phyloP scores from a whole-genome alignment of 2,888 invertebrate genomes.

The Leptinotarsa tumamoca region DNA sequence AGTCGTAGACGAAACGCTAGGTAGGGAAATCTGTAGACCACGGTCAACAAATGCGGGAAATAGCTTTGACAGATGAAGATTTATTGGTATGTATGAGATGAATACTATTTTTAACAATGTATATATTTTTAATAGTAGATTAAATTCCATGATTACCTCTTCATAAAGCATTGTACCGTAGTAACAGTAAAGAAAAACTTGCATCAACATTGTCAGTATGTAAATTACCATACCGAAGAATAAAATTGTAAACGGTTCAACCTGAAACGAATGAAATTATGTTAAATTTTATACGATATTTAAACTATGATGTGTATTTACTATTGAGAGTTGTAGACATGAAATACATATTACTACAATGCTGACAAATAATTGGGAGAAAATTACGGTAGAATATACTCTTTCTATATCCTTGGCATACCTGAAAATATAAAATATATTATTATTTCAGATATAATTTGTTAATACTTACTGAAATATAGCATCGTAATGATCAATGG shows the following conservation, averaged over 20 bases:
- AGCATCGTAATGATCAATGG: constrained; percentile 55
- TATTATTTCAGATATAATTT: too few relatives aligned
- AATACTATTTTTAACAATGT: too few relatives aligned
- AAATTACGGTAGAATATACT: constrained; percentile 62
- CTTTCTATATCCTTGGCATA: constrained; percentile 63
- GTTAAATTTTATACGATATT: background rate
- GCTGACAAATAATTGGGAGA: constrained; percentile 67
- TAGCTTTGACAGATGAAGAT: too few relatives aligned
- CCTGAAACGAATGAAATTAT: constrained; percentile 38
- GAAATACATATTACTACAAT: constrained; percentile 67
- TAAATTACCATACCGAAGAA: constrained; percentile 65
- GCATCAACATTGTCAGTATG: constrained; percentile 63
- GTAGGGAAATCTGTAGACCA: too few relatives aligned
- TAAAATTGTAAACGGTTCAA: constrained; percentile 58
- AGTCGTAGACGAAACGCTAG: too few relatives aligned
- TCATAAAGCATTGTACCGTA: constrained; percentile 67
- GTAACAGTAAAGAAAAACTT: constrained; percentile 68
- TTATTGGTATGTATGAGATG: too few relatives aligned
- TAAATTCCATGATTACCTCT: constrained; percentile 60
- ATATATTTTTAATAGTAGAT: too few relatives aligned
- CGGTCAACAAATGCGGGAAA: too few relatives aligned
- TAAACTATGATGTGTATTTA: constrained; percentile 52
- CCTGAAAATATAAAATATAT: constrained; percentile 42
- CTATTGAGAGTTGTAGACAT: constrained; percentile 68
- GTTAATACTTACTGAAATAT: constrained; percentile 54